Percentiles rank a stretch among this genome's conserved stretches.
These are phyloP conservation scores for Tetragnatha montana DNA, from an alignment of 2,888 invertebrate species.

Conservation along the genomic window DNA sequence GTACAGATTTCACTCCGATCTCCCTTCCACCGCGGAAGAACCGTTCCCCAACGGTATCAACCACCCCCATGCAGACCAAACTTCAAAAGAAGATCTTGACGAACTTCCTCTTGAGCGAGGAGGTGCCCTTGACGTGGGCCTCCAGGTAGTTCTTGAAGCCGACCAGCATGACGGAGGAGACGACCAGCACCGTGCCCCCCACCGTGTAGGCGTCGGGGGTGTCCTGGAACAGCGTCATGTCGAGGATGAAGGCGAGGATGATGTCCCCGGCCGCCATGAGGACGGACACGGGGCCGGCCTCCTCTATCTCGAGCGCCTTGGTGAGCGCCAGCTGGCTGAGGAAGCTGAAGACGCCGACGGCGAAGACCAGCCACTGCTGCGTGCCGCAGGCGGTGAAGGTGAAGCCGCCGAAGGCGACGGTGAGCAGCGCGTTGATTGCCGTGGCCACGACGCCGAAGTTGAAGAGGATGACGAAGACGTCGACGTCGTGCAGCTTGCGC, in stretches of 20 bases:
- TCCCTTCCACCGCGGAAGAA: no score
- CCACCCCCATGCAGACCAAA: no score
- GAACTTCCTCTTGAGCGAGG: constrained; percentile 50
- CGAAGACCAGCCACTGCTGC: constrained; percentile 86
- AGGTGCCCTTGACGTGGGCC: constrained; percentile 81
- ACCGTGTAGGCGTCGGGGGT: constrained; percentile 89
- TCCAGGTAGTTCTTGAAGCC: constrained; percentile 91
- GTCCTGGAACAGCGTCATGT: constrained; percentile 90
- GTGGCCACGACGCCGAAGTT: constrained; percentile 88
- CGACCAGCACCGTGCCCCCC: constrained; percentile 87
- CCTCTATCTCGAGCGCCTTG: constrained; percentile 90
- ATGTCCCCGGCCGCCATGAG: constrained; percentile 90
- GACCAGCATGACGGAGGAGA: constrained; percentile 89
- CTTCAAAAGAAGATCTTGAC: constrained; percentile 42
- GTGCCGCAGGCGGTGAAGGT: constrained; percentile 89
- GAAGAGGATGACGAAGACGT: constrained; percentile 92
- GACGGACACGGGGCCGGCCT: constrained; percentile 94
- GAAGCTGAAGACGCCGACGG: constrained; percentile 73
- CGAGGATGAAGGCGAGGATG: constrained; percentile 93
- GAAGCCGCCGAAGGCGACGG: constrained; percentile 83
- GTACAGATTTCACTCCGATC: no score
- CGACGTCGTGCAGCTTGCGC: constrained; percentile 87
- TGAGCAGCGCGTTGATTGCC: constrained; percentile 81
- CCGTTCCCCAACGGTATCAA: no score
- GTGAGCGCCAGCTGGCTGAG: constrained; percentile 81